phyloP scores from a whole-genome alignment of 2,797 vertebrate species.

The Sandelia bainsii region DNA sequence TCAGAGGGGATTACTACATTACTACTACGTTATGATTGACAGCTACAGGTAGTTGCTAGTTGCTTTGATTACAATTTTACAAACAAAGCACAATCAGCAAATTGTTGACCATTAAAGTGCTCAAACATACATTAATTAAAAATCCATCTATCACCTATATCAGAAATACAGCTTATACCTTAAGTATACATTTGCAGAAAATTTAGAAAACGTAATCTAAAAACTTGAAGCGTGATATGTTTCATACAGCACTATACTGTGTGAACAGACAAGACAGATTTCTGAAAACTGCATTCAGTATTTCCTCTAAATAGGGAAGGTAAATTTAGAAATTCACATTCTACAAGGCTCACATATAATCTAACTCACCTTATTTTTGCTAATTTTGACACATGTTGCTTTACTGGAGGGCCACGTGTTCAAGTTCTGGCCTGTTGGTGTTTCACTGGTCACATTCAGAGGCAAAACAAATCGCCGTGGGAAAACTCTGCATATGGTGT shows the following conservation, averaged over 20 bases:
- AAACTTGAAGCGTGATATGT: too few species aligned
- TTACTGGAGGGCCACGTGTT: constrained; percentile 83
- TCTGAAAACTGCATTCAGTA: neutral
- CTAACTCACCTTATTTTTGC: constrained; percentile 83
- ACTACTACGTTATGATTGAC: neutral
- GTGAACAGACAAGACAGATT: neutral
- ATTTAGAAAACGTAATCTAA: too few species aligned
- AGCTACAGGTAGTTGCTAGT: neutral
- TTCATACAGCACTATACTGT: neutral
- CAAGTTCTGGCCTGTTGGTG: constrained; percentile 84
- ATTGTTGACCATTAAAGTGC: too few species aligned
- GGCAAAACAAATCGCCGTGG: constrained; percentile 93
- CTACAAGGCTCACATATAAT: neutral
- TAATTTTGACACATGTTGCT: constrained; percentile 86
- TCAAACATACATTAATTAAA: too few species aligned
- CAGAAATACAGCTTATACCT: too few species aligned
- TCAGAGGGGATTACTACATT: too few species aligned
- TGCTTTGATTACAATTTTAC: neutral
- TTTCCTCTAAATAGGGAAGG: too few species aligned
- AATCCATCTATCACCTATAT: too few species aligned
- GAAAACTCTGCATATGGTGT: constrained; percentile 73
- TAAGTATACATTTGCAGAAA: too few species aligned
- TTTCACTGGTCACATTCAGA: constrained; percentile 80
- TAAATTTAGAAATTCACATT: neutral
- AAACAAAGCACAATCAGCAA: too few species aligned